Percentiles rank a stretch among this genome's conserved stretches.
phyloP scores from a whole-genome alignment of 2,888 invertebrate genomes.

The Gymnocheta viridis region DNA sequence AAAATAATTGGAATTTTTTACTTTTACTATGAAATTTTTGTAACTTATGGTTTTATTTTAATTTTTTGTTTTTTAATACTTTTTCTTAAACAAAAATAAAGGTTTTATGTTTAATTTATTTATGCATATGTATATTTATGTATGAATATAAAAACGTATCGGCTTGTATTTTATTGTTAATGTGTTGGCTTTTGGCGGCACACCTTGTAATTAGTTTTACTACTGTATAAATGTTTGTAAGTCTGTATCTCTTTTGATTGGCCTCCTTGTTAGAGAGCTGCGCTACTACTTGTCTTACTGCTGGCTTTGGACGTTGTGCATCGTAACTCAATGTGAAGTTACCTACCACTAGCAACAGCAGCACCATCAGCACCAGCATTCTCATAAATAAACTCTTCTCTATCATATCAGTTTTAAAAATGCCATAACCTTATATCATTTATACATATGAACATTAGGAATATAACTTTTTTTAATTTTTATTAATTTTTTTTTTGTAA shows the following conservation, averaged over 20 bases:
- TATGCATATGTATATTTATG: no score
- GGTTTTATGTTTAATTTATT: no score
- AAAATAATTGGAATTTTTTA: no score
- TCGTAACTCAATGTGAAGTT: slow-evolving; percentile 34
- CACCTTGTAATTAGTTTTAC: slow-evolving; percentile 78
- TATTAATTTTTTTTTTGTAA: no score
- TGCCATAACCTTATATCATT: slow-evolving; percentile 64
- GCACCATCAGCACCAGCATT: slow-evolving; percentile 55
- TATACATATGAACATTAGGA: slow-evolving; percentile 37
- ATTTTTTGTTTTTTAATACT: no score
- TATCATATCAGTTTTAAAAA: slow-evolving; percentile 62
- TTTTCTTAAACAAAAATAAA: no score
- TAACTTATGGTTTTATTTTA: no score
- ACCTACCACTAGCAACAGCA: slow-evolving; percentile 26
- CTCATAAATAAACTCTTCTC: slow-evolving; percentile 68
- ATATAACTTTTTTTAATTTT: not conserved
- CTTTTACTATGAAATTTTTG: no score
- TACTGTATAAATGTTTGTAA: slow-evolving; percentile 67
- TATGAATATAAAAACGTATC: no score
- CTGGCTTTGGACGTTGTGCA: not conserved
- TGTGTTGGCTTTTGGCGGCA: slow-evolving; percentile 64
- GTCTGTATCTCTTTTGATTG: slow-evolving; percentile 53
- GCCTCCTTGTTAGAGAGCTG: slow-evolving; percentile 56
- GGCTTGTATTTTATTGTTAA: slow-evolving; percentile 45
- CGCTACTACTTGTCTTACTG: slow-evolving; percentile 43